Evolutionary conservation across 2,888 invertebrate genomes (phyloP).

Genomic region (Vesta saturnalis): DNA sequence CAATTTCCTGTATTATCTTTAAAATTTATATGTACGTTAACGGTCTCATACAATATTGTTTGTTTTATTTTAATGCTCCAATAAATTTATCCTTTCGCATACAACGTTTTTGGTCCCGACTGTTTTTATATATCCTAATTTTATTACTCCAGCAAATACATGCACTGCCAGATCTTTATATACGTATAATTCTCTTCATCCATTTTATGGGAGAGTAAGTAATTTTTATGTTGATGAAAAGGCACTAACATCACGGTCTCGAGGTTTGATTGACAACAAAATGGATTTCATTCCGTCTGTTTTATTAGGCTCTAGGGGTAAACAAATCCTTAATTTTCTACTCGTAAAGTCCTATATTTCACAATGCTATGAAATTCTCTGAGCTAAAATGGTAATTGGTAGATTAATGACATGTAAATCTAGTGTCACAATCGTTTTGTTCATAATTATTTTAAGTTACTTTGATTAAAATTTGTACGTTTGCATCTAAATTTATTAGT

Average conservation of each 20-base stretch:
- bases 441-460: neutral
- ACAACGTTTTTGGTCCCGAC: slow-evolving; percentile 31
- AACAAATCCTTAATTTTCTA: slow-evolving; percentile 15
- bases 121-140: slow-evolving; percentile 26
- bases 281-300: slow-evolving; percentile 12
- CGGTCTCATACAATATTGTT: slow-evolving; percentile 42
- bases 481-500: no score
- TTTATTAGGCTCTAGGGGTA: slow-evolving; percentile 13
- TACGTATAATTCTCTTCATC: slow-evolving; percentile 15
- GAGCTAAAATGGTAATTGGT: no score
- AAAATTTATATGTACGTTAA: slow-evolving; percentile 35
- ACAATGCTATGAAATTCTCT: neutral
- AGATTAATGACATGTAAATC: neutral
- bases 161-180: slow-evolving; percentile 29
- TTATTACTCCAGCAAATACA: slow-evolving; percentile 33
- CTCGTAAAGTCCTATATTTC: neutral
- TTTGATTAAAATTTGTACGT: neutral
- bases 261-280: slow-evolving; percentile 25
- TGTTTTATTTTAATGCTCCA: slow-evolving; percentile 40
- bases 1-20: slow-evolving; percentile 25
- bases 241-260: slow-evolving; percentile 10
- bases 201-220: slow-evolving; percentile 25
- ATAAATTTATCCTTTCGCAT: slow-evolving; percentile 37
- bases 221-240: slow-evolving; percentile 26
- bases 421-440: no score